These are phyloP conservation scores for Cossypha heuglini DNA, from an alignment of 2,797 vertebrate genomes.

Conservation along the genomic window DNA sequence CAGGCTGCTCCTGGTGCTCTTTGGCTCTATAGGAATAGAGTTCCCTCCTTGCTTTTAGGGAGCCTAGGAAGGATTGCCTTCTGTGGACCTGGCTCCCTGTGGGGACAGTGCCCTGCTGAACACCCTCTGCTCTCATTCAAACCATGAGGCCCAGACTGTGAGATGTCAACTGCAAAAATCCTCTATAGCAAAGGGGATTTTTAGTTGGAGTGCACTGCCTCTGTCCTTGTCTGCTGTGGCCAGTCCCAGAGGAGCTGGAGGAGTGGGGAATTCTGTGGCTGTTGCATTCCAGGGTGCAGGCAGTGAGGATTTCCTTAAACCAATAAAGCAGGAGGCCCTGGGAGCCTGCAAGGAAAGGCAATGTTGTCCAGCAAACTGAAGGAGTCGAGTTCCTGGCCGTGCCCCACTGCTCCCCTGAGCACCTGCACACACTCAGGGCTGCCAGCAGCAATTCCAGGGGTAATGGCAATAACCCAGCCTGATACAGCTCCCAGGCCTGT, in stretches of 20 bases:
- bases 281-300: background rate
- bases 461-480: constrained; percentile 22
- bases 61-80: background rate
- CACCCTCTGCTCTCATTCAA: background rate
- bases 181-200: background rate
- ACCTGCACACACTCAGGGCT: background rate
- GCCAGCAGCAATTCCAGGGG: constrained; percentile 9
- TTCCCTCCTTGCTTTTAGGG: background rate
- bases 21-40: background rate
- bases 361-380: background rate
- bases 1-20: background rate
- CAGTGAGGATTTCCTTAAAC: background rate
- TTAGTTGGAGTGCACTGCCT: background rate
- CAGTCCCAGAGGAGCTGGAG: too few relatives aligned
- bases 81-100: background rate
- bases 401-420: background rate
- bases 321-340: background rate
- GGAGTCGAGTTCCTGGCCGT: background rate
- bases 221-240: background rate
- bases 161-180: background rate
- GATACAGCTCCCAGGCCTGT: background rate
- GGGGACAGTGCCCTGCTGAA: background rate
- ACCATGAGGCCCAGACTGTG: background rate
- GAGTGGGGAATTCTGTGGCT: background rate
- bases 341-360: background rate